Evolutionary conservation across 2,797 vertebrate genomes (phyloP).

Genomic region (Artibeus lituratus): DNA sequence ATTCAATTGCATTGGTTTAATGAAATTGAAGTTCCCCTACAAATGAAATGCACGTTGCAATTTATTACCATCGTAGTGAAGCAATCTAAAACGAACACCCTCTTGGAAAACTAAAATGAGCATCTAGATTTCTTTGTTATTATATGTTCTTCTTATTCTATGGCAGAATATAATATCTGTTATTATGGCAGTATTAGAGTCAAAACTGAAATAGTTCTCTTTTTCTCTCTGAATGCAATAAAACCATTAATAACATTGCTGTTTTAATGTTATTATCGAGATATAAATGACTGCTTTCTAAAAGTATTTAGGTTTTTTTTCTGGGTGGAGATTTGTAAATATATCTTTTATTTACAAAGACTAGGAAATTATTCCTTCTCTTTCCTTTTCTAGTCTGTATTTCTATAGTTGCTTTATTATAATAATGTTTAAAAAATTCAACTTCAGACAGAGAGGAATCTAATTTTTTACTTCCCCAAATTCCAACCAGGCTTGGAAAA

Average conservation of each 20-base stretch:
- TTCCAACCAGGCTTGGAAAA: not conserved
- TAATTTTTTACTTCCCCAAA: not conserved
- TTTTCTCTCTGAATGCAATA: not conserved
- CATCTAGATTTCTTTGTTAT: not conserved
- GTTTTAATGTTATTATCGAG: not conserved
- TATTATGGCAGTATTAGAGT: not conserved
- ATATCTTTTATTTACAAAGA: not conserved
- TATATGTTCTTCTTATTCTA: not conserved
- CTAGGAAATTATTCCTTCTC: not conserved
- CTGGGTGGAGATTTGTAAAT: not conserved
- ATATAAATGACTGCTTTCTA: not conserved
- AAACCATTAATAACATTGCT: not conserved
- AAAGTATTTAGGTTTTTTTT: not conserved
- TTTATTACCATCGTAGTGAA: not conserved
- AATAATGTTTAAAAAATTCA: not conserved
- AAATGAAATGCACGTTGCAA: not conserved
- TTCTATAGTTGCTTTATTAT: not conserved
- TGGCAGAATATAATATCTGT: not conserved
- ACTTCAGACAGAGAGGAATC: not conserved
- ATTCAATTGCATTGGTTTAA: not conserved
- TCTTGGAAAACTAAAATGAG: not conserved
- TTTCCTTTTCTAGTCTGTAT: not conserved
- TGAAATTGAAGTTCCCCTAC: not conserved
- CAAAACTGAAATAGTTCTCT: not conserved
- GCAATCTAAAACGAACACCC: not conserved